These are phyloP conservation scores for Actinia equina DNA, from an alignment of 64 coral and sea anemone genomes.

Conservation along the genomic window DNA sequence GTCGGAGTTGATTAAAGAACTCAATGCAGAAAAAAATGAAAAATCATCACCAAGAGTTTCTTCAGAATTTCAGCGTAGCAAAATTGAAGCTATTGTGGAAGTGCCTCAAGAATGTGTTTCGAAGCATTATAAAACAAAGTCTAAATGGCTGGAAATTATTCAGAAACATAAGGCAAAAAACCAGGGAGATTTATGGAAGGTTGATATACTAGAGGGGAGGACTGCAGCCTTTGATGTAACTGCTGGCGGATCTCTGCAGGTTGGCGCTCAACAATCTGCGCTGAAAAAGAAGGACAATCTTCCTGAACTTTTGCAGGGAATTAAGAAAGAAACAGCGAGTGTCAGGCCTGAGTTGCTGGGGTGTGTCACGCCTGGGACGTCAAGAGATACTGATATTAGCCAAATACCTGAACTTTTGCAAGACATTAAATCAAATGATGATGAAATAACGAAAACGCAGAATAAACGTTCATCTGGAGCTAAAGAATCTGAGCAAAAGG, in stretches of 20 bases:
- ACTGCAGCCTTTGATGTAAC: not conserved
- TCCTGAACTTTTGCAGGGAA: not conserved
- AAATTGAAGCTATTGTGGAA: not conserved
- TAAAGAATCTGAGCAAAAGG: not conserved
- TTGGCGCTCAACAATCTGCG: not conserved
- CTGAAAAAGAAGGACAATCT: not conserved
- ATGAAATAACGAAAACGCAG: not conserved
- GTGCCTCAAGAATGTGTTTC: not conserved
- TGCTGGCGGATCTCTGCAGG: not conserved
- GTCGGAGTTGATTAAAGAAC: not conserved
- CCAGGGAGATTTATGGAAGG: not conserved
- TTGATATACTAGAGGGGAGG: not conserved
- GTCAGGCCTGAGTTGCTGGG: not conserved
- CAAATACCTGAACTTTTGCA: not conserved
- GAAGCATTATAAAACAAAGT: not conserved
- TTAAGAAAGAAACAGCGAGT: not conserved
- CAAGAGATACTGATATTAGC: not conserved
- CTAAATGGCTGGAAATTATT: not conserved
- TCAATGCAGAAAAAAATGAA: constrained; percentile 8
- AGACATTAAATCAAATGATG: not conserved
- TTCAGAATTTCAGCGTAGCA: not conserved
- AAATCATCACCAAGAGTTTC: not conserved
- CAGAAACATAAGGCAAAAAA: not conserved
- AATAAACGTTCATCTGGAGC: not conserved
- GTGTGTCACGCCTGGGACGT: not conserved